phyloP scores from a whole-genome alignment of 2,797 vertebrate genomes.

The Xerus rutilus region DNA sequence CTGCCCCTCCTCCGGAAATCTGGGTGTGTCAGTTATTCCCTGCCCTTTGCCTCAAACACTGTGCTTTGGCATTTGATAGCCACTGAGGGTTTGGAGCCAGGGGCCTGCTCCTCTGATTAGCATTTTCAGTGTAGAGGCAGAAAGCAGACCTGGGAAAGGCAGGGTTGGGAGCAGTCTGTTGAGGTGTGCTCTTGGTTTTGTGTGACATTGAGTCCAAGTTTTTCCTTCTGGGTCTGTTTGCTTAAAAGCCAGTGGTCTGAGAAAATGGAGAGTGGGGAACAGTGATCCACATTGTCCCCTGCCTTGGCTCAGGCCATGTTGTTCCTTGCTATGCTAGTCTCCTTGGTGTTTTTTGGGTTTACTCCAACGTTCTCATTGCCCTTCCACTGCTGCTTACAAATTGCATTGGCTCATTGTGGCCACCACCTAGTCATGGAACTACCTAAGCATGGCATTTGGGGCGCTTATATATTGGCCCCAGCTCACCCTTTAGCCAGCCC shows the following conservation, averaged over 20 bases:
- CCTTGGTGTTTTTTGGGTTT: not conserved
- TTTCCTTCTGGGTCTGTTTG: not conserved
- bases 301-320: not conserved
- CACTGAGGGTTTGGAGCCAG: not conserved
- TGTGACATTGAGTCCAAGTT: not conserved
- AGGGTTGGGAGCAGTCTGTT: not conserved
- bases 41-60: not conserved
- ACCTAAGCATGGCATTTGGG: not conserved
- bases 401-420: not conserved
- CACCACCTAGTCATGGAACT: not conserved
- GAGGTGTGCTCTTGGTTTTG: not conserved
- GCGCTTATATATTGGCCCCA: not conserved
- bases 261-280: not conserved
- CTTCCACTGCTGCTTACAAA: not conserved
- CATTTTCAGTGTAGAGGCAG: not conserved
- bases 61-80: conserved; percentile 53
- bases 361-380: not conserved
- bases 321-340: not conserved
- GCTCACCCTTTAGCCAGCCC: not conserved
- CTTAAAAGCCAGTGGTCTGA: not conserved
- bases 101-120: not conserved
- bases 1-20: not conserved
- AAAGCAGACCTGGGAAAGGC: not conserved
- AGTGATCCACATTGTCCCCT: not conserved
- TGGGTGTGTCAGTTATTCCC: not conserved